These are phyloP conservation scores for Synergus gifuensis DNA, from an alignment of 2,888 invertebrate species.

Conservation along the genomic window DNA sequence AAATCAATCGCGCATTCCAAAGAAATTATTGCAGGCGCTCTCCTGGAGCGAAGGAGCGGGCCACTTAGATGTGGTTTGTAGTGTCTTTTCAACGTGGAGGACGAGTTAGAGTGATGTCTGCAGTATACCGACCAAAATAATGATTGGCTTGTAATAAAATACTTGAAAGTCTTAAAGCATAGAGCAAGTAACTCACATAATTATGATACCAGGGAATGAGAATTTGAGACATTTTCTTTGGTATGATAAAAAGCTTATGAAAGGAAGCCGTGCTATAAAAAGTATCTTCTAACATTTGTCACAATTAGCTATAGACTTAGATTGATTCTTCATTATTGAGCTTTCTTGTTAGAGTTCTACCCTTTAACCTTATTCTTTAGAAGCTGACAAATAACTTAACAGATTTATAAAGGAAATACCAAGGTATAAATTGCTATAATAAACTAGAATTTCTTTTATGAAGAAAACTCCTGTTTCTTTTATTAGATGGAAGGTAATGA, in stretches of 20 bases:
- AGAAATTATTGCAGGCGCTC: conserved; percentile 58
- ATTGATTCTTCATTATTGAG: not conserved
- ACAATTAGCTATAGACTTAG: not conserved
- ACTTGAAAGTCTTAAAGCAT: not conserved
- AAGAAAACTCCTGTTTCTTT: conserved; percentile 3
- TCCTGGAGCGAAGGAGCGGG: conserved; percentile 39
- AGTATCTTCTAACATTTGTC: not conserved
- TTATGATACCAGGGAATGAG: too few species aligned
- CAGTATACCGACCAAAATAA: conserved; percentile 19
- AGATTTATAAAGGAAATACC: conserved; percentile 12
- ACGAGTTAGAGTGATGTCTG: conserved; percentile 21
- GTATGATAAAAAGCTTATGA: not conserved
- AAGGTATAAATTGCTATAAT: conserved; percentile 3
- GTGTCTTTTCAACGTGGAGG: conserved; percentile 30
- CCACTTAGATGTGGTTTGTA: conserved; percentile 41
- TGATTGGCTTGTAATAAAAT: conserved; percentile 1
- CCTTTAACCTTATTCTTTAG: not conserved
- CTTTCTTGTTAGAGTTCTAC: not conserved
- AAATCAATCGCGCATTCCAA: conserved; percentile 65
- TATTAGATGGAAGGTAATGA: conserved; percentile 1
- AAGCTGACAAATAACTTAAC: conserved; percentile 2
- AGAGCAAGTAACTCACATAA: not conserved
- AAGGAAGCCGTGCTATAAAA: not conserved
- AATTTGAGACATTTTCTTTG: too few species aligned
- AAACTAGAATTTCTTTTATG: conserved; percentile 4